Evolutionary conservation across 2,888 invertebrate species (phyloP), one percentile per base, ranked within the genome.

Genomic region (Rotaria sp.): DNA sequence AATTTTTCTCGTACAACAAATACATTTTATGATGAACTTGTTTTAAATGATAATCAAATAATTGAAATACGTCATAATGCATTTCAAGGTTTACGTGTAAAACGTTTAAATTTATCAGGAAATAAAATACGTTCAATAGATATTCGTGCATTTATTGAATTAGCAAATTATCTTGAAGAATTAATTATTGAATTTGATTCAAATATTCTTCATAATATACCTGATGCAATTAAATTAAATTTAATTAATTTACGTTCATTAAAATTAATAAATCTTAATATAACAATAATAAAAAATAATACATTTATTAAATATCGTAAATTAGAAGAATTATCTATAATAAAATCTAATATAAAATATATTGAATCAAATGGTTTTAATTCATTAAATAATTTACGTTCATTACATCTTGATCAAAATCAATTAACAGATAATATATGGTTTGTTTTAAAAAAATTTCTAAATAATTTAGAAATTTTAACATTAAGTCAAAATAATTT

Each of bases 1-100:
- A 50, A 59, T 75, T 85, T 87, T 35, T 84, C 57, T 74, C 80
- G 80, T 55, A 86, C 74, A 45, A 45, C 30, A 48, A 85, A 85
- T 52, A 85, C 85, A 21, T 45, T 87, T 26, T 87, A 87, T 35
- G 87, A 87, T 52, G 87, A 87, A 85, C 59, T 87, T 38, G 87
- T 87, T 75, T 48, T 87, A 41, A 85, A 85, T 57, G 87, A 87
- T 84, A 87, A 87, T 80, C 55, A 67, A 84, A 87, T 87, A 26
- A n/a, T 38, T 41, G 35, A 45, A 21, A 48, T 87, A 0, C 41
- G 38, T 30, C 13, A 26, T 45, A 85, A 85, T 48, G 85, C 80
- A 18, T 87, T 87, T 67, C 80, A 80, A 24, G 74, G 87, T 26
- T 38, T 87, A 10, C 85, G 85, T 85, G 87, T 87, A 13, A 87